These are phyloP conservation scores for Strix occidentalis DNA, from an alignment of 2,797 vertebrate species.

Conservation along the genomic window DNA sequence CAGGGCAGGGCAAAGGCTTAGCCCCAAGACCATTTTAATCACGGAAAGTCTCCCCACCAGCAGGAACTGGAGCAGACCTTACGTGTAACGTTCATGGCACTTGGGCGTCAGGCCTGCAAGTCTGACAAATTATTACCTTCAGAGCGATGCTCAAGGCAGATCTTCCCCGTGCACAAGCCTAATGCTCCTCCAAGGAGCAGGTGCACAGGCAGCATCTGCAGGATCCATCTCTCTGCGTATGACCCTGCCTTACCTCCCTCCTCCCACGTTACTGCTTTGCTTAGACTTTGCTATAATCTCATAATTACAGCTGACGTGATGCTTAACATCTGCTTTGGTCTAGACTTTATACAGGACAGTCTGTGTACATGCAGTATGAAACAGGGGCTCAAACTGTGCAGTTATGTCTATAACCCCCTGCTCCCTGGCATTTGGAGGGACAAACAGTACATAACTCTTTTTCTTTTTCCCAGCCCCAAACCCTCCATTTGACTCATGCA, in stretches of 20 bases:
- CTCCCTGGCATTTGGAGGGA: not conserved
- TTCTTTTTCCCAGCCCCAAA: not conserved
- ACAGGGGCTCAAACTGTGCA: not conserved
- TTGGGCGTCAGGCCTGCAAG: not conserved
- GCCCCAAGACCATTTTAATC: not conserved
- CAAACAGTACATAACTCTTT: not conserved
- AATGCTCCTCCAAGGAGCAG: not conserved
- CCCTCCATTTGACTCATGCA: not conserved
- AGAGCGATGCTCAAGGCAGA: not conserved
- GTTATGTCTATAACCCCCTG: rapidly evolving
- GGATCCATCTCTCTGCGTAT: rapidly evolving
- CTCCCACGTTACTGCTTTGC: not conserved
- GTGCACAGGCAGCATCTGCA: not conserved
- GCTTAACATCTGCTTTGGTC: not conserved
- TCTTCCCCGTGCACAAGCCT: not conserved
- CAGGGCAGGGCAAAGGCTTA: not conserved
- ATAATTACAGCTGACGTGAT: not conserved
- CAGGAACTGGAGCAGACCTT: not conserved
- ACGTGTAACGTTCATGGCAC: rapidly evolving
- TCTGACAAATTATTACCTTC: not conserved
- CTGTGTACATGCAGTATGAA: rapidly evolving
- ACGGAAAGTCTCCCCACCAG: not conserved
- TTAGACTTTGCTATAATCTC: not conserved
- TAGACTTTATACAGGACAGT: not conserved
- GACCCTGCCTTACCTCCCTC: not conserved